Evolutionary conservation across 92 coral and sea anemone genomes (phyloP).

Genomic region (Plumapathes pennacea): DNA sequence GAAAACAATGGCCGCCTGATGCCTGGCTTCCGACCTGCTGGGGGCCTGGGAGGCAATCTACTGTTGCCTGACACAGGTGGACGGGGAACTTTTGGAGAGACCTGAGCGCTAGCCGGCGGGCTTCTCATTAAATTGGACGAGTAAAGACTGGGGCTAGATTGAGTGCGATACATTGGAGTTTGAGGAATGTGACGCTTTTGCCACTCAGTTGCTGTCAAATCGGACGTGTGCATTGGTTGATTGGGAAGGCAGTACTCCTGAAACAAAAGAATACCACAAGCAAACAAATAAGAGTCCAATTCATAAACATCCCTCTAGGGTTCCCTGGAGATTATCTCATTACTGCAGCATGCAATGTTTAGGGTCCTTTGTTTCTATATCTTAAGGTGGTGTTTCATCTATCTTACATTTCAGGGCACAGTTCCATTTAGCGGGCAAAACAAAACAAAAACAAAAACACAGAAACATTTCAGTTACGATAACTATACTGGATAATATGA

Average conservation of each 20-base stretch:
- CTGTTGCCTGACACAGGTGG: slow-evolving; percentile 18
- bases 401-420: no score
- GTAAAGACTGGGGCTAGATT: slow-evolving; percentile 66
- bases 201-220: slow-evolving; percentile 36
- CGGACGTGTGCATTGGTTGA: slow-evolving; percentile 58
- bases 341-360: no score
- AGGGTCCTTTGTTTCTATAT: no score
- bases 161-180: slow-evolving; percentile 55
- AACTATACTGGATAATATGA: no score
- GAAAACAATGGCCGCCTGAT: slow-evolving; percentile 56
- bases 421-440: no score
- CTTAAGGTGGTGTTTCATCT: no score
- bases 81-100: slow-evolving; percentile 31
- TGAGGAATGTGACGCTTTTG: slow-evolving; percentile 31
- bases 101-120: slow-evolving; percentile 4
- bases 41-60: slow-evolving; percentile 64
- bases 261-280: not conserved
- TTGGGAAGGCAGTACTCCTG: slow-evolving; percentile 80
- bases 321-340: no score
- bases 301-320: no score
- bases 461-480: no score
- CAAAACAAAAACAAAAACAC: no score
- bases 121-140: slow-evolving; percentile 35
- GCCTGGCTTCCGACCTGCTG: slow-evolving; percentile 12
- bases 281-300: no score